Percentiles rank a stretch among this genome's conserved stretches.
Evolutionary conservation across 2,113 vertebrate species (phyloP).

Genomic region (Garra rufa): DNA sequence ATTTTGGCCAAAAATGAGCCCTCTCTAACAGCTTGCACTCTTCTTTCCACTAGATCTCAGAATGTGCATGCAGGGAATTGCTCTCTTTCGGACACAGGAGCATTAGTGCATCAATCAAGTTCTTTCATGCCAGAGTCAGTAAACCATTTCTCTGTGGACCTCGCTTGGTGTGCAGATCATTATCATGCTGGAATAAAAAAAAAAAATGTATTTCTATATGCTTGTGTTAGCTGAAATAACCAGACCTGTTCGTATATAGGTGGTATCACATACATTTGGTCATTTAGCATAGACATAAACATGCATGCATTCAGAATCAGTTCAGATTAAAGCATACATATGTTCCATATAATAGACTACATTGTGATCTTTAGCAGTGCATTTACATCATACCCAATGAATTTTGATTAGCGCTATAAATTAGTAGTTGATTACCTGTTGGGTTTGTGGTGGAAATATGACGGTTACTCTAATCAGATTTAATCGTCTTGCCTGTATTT

Average conservation of each 20-base stretch:
- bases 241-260: background rate
- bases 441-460: background rate
- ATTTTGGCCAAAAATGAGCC: background rate
- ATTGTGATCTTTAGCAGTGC: background rate
- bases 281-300: too few species aligned
- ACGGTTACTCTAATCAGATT: background rate
- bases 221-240: background rate
- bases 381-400: background rate
- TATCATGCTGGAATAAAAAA: background rate
- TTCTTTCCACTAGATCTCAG: background rate
- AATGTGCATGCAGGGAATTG: background rate
- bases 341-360: background rate
- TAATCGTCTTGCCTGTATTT: background rate
- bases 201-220: background rate
- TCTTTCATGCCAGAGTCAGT: slow-evolving; percentile 1
- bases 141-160: slow-evolving; percentile 1
- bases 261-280: too few species aligned
- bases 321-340: background rate
- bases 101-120: background rate
- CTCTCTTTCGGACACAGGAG: background rate
- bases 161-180: background rate
- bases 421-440: slow-evolving; percentile 15
- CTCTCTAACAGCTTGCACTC: background rate
- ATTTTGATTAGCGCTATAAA: background rate
- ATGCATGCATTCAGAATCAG: background rate